phyloP scores from a whole-genome alignment of 30 jellyfish, hydroid and myxozoan species.

The Turritopsis dohrnii region DNA sequence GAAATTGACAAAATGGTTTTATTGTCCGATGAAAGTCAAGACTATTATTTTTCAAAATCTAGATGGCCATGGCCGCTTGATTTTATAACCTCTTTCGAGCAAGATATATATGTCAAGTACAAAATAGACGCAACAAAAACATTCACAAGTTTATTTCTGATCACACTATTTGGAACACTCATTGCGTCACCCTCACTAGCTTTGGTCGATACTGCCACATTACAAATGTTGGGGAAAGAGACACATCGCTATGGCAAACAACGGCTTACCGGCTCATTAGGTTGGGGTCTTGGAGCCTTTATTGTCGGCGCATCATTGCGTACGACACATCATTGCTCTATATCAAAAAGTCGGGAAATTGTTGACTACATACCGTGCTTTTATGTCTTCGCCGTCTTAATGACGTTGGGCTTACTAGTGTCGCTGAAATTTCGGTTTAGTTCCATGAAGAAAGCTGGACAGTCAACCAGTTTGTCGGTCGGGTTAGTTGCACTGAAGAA shows the following conservation, averaged over 20 bases:
- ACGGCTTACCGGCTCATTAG: slow-evolving; percentile 96
- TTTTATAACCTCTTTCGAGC: slow-evolving; percentile 61
- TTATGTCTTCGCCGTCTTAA: slow-evolving; percentile 88
- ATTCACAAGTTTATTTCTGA: slow-evolving; percentile 80
- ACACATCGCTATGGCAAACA: slow-evolving; percentile 97
- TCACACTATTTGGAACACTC: slow-evolving; percentile 88
- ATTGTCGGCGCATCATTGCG: slow-evolving; percentile 96
- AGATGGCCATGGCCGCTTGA: slow-evolving; percentile 99
- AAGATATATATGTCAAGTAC: slow-evolving; percentile 68
- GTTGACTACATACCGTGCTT: slow-evolving; percentile 97
- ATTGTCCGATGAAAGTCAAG: slow-evolving; percentile 61
- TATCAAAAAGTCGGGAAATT: slow-evolving; percentile 71
- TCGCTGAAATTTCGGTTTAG: slow-evolving; percentile 69
- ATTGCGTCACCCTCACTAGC: slow-evolving; percentile 97
- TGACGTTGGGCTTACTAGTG: slow-evolving; percentile 86
- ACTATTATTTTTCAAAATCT: slow-evolving; percentile 74
- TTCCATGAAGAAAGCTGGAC: slow-evolving; percentile 61
- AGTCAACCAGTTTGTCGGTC: slow-evolving; percentile 64
- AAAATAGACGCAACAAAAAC: slow-evolving; percentile 91
- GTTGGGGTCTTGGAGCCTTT: slow-evolving; percentile 99
- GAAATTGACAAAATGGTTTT: slow-evolving; percentile 91
- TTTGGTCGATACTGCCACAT: slow-evolving; percentile 94
- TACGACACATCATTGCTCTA: slow-evolving; percentile 94
- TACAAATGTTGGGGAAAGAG: slow-evolving; percentile 94
- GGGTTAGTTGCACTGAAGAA: slow-evolving; percentile 83